Percentiles rank a stretch among this genome's conserved stretches.
These are phyloP conservation scores for Campylomormyrus tamandua DNA, from an alignment of 2,113 vertebrate genomes.

Conservation along the genomic window DNA sequence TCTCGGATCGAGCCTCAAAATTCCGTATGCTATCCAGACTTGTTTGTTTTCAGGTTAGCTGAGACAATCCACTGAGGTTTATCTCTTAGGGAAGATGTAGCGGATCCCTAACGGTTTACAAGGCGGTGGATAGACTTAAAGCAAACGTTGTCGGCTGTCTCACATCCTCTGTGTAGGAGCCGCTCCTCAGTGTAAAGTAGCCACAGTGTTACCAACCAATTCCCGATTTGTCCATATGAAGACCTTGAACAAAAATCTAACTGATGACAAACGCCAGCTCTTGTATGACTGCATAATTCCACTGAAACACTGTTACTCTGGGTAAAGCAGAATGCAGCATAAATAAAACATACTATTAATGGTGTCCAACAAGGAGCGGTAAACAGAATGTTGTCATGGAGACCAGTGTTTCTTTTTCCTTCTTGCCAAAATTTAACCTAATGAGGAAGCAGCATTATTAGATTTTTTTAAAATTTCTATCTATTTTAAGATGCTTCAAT, in stretches of 20 bases:
- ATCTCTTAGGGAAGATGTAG: neutral
- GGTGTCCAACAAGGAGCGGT: conserved; percentile 41
- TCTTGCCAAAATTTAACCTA: conserved; percentile 30
- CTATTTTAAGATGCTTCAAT: neutral
- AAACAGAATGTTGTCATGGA: conserved; percentile 51
- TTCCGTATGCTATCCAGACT: neutral
- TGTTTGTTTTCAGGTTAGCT: neutral
- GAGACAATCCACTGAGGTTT: neutral
- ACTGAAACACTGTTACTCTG: neutral
- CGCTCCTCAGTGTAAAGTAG: conserved; percentile 9
- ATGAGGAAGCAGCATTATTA: conserved; percentile 9
- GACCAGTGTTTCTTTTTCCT: conserved; percentile 43
- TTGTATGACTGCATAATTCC: neutral
- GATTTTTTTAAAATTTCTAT: neutral
- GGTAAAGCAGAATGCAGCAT: neutral
- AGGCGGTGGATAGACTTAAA: neutral
- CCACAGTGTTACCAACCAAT: conserved; percentile 6
- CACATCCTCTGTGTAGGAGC: neutral
- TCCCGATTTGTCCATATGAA: neutral
- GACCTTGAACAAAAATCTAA: neutral
- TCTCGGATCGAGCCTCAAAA: neutral
- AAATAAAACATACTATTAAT: conserved; percentile 29
- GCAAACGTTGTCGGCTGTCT: conserved; percentile 23
- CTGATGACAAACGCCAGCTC: neutral
- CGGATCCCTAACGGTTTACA: conserved; percentile 4